Percentiles rank a stretch among this genome's conserved stretches.
Evolutionary conservation across 2,113 vertebrate species (phyloP).

Genomic region (Hymenochirus boettgeri): DNA sequence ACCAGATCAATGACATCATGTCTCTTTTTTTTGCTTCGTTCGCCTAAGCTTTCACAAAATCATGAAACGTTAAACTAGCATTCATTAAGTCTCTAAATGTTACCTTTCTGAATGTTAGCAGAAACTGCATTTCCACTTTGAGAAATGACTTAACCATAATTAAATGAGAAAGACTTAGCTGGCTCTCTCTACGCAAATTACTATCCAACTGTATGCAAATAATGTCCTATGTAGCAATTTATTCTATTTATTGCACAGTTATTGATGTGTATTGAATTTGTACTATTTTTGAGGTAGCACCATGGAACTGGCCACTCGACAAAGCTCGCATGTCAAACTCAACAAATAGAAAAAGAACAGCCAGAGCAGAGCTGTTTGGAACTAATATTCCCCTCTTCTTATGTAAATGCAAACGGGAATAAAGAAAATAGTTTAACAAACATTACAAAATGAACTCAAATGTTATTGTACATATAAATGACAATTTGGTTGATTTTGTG

Average conservation of each 20-base stretch:
- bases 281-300: conserved; percentile 62
- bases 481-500: too few species aligned
- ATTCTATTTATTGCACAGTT: conserved; percentile 61
- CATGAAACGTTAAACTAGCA: too few species aligned
- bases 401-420: too few species aligned
- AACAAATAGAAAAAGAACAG: conserved; percentile 49
- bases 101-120: conserved; percentile 44
- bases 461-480: too few species aligned
- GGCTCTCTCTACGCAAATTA: conserved; percentile 55
- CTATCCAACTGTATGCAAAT: conserved; percentile 52
- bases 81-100: conserved; percentile 46
- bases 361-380: neutral
- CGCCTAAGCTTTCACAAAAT: too few species aligned
- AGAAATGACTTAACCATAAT: conserved; percentile 56
- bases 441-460: too few species aligned
- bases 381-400: neutral
- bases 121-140: conserved; percentile 47
- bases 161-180: conserved; percentile 56
- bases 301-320: conserved; percentile 59
- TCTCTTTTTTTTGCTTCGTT: too few species aligned
- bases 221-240: conserved; percentile 54
- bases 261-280: conserved; percentile 59
- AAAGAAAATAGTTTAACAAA: too few species aligned
- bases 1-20: too few species aligned
- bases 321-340: conserved; percentile 59